These are phyloP conservation scores for Hypsopygia costalis DNA, from an alignment of 2,888 invertebrate species.

Conservation along the genomic window DNA sequence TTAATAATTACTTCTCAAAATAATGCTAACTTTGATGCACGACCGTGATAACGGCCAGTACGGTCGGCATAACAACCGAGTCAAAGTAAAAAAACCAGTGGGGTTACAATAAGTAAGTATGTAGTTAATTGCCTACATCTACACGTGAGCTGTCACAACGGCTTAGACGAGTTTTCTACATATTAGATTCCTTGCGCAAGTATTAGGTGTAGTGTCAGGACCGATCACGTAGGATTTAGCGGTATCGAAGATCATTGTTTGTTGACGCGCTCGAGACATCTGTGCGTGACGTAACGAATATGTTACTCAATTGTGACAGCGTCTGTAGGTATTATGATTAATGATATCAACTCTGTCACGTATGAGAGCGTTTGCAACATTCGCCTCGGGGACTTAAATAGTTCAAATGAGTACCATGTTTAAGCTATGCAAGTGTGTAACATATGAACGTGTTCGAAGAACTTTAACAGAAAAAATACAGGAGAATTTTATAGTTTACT, in stretches of 20 bases:
- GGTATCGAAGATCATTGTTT: constrained; percentile 50
- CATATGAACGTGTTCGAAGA: no score
- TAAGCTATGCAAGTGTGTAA: no score
- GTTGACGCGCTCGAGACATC: constrained; percentile 47
- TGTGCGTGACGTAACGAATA: constrained; percentile 35
- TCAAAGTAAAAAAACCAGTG: constrained; percentile 15
- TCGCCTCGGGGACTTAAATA: constrained; percentile 1
- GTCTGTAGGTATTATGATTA: constrained; percentile 26
- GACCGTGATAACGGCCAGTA: constrained; percentile 62
- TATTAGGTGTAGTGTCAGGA: constrained; percentile 44
- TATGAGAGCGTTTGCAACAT: constrained; percentile 18
- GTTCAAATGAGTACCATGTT: background rate
- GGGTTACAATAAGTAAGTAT: constrained; percentile 5
- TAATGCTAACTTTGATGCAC: constrained; percentile 75
- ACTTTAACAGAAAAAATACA: no score
- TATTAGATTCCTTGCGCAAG: constrained; percentile 25
- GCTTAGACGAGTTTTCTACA: constrained; percentile 8
- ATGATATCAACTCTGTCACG: constrained; percentile 24
- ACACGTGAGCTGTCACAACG: constrained; percentile 7
- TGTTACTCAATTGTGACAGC: constrained; percentile 20
- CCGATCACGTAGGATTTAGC: constrained; percentile 52
- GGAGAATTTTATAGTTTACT: no score
- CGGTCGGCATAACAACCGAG: constrained; percentile 31
- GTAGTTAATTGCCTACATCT: constrained; percentile 6
- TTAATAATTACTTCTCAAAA: constrained; percentile 81